phyloP scores from a whole-genome alignment of 2,888 invertebrate genomes.

The Cenopis cana region DNA sequence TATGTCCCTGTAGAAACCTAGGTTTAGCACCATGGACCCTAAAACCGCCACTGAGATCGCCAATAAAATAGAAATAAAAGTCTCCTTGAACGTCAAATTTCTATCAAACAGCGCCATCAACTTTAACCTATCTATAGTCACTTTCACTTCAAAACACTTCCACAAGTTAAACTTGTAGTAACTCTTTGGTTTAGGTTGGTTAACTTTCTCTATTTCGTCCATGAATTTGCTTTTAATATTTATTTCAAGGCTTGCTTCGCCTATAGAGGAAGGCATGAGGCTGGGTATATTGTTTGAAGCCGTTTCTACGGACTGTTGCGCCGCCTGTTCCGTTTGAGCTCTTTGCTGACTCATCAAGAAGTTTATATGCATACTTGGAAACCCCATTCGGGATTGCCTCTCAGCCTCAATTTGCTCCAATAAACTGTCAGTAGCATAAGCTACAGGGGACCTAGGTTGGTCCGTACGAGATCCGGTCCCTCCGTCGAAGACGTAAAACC shows the following conservation, averaged over 20 bases:
- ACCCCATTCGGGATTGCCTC: conserved; percentile 76
- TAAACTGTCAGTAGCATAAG: conserved; percentile 79
- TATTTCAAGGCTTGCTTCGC: conserved; percentile 84
- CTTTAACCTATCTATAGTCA: conserved; percentile 96
- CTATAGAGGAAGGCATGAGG: conserved; percentile 82
- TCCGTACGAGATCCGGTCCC: conserved; percentile 71
- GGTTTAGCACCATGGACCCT: conserved; percentile 92
- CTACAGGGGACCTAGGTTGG: conserved; percentile 78
- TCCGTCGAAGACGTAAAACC: conserved; percentile 80
- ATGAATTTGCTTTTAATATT: conserved; percentile 84
- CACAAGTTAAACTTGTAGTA: conserved; percentile 92
- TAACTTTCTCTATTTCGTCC: conserved; percentile 83
- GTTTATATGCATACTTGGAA: conserved; percentile 82
- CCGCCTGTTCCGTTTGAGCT: conserved; percentile 58
- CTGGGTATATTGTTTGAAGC: conserved; percentile 70
- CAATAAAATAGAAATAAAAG: conserved; percentile 91
- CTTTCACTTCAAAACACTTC: conserved; percentile 89
- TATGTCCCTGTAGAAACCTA: conserved; percentile 95
- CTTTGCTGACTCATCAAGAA: conserved; percentile 75
- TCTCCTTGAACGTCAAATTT: conserved; percentile 93
- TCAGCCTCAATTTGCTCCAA: conserved; percentile 80
- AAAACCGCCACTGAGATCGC: conserved; percentile 94
- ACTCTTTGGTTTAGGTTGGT: conserved; percentile 83
- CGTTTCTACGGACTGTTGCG: conserved; percentile 65
- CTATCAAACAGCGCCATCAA: conserved; percentile 96